Evolutionary conservation across 2,888 invertebrate species (phyloP), one percentile per base, ranked within the genome.

Genomic region (Syrista parreyssii): DNA sequence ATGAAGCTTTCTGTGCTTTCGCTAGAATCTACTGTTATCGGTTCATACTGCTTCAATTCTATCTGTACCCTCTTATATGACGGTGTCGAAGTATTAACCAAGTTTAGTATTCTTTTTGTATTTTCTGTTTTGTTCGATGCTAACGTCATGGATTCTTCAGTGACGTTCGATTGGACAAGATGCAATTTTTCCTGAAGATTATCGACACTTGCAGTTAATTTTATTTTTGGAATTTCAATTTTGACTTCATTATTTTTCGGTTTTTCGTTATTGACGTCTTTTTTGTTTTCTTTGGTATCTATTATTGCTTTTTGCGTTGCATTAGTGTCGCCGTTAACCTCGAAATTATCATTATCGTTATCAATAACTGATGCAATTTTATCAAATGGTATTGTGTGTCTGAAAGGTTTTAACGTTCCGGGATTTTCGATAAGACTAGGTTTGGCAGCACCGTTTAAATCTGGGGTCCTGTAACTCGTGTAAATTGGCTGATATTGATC

Each of bases 331-430:
- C 55, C 23, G 55, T 2, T n/a, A n/a, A n/a, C n/a, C n/a, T 55
- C 9, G 2, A 55, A 55, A 55, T 55, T 55, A 55, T 55, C 23
- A 15, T 72, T 34, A 30, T 72, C 75, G 34, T 74, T 77, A 3
- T 83, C 78, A 9, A 88, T 81, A 0, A 80, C 87, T 1, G 88
- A 83, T 4, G 86, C 85, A 33, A 91, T 90, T 76, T 91, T 91
- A 76, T 91, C 91, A 0, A 91, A 89, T 0, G 91, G 91, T 71
- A 91, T 91, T 2, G 91, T 90, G 77, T 91, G 91, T 36, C 89
- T 86, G 75, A 91, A 91, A 0, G 91, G 91, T 73, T 90, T 91
- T 1, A 87, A 71, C 0, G 89, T 90, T 0, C 87, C 91, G 3
- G 88, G 86, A 75, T 87, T 85, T n/a, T 89, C 88, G 11, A 91